Base-by-base conservation (phyloP, 2,113 vertebrate species). In the Nycticorax nycticorax region DNA sequence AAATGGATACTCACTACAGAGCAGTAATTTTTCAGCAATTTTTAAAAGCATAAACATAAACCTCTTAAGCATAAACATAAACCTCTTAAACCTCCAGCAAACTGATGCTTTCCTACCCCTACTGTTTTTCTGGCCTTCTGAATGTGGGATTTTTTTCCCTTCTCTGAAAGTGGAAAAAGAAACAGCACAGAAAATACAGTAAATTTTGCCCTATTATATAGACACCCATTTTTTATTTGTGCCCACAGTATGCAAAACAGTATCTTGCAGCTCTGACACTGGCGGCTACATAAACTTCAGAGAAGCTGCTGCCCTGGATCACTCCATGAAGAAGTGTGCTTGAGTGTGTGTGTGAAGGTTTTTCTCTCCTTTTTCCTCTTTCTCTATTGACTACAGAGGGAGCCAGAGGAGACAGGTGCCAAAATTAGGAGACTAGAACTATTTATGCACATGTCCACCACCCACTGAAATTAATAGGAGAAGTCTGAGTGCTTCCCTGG, bases 311-410 rank as follows among this genome's bases (percentile, higher is more conserved):
- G 55, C 56, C 24, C 43, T 68, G 59, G 43, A 9, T 78, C 23
- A 6, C 43, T 81, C 47, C 14, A 12, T 24, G 50, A 11, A 76
- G 26, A 92, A 32, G 2, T 41, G 41, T 39, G 28, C 28, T 84
- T 1, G 0, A 63, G 19, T 16, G 9, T 2, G 6, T 2, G 6
- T 43, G 27, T 13, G 26, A 21, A 12, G 33, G 24, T 9, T 45
- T 92, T 93, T 80, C 23, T 71, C 28, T 63, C n/a, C 22, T 28
- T 78, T 53, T 14, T 35, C 14, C 4, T 39, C 52, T 55, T 26
- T 77, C 32, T 81, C 56, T 73, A 0, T 59, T 27, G 43, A 59
- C n/a, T 59, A 69, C 66, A 69, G 79, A 59, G 66, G 18, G 28
- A 59, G 26, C 15, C 47, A 86, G 55, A 76, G 30, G 52, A 90